These are phyloP conservation scores for Columba livia DNA, from an alignment of 2,113 vertebrate genomes.

Conservation along the genomic window DNA sequence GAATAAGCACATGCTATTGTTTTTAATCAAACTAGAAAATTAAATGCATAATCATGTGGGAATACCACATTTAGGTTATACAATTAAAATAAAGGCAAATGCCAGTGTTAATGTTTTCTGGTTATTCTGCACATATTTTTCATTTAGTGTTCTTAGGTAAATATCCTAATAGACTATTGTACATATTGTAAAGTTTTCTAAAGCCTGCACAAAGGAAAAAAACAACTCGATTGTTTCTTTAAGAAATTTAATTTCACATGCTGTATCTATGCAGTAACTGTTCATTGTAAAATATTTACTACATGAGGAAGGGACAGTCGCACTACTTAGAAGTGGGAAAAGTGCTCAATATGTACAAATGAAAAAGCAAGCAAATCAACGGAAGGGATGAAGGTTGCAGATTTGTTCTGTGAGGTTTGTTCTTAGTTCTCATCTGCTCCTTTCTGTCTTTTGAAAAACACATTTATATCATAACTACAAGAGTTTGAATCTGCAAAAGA, in stretches of 20 bases:
- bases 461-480: neutral
- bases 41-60: neutral
- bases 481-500: neutral
- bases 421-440: neutral
- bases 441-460: neutral
- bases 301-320: neutral
- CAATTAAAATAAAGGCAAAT: neutral
- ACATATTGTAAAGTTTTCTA: neutral
- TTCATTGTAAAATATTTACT: neutral
- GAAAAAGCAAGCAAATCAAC: conserved; percentile 19
- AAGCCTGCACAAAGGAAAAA: neutral
- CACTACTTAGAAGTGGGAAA: neutral
- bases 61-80: neutral
- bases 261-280: neutral
- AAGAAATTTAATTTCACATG: neutral
- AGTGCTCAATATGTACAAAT: neutral
- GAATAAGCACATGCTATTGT: neutral
- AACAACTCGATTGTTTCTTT: neutral
- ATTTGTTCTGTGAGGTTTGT: neutral
- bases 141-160: neutral
- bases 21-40: conserved; percentile 37
- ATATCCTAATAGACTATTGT: neutral
- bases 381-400: neutral
- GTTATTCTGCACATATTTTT: neutral
- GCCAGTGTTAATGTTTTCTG: neutral